Conservation (phyloP, 2,113 vertebrate genomes). For the Deroptyus accipitrinus region DNA sequence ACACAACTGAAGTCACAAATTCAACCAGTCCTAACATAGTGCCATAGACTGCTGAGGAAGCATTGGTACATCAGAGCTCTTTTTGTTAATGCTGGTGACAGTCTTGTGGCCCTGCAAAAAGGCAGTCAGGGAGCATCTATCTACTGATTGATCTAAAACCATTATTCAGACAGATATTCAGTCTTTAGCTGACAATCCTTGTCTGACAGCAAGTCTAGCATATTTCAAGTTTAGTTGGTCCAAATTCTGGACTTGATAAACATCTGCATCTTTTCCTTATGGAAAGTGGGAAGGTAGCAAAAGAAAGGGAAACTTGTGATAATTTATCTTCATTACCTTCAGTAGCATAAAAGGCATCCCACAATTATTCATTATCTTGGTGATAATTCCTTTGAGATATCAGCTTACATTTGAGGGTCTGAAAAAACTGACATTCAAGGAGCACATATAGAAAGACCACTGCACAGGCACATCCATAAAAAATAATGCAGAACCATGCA, state of each 20-base stretch:
- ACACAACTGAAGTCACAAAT: neutral
- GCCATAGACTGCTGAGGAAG: neutral
- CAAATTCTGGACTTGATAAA: neutral
- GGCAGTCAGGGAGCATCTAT: neutral
- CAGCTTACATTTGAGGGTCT: neutral
- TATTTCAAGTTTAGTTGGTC: neutral
- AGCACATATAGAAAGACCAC: neutral
- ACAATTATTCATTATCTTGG: rapidly evolving
- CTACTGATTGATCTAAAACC: neutral
- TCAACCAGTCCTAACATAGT: neutral
- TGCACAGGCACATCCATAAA: rapidly evolving
- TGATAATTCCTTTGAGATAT: neutral
- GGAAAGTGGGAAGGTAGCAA: neutral
- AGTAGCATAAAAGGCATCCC: neutral
- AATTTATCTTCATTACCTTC: neutral
- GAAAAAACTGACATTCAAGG: neutral
- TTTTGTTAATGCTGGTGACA: neutral
- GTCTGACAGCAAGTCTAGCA: neutral
- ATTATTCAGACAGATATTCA: neutral
- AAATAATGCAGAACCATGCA: neutral
- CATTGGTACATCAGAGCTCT: neutral
- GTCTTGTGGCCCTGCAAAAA: neutral
- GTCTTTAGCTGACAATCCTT: neutral
- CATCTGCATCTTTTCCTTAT: neutral
- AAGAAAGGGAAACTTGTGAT: neutral